Conservation (phyloP, 2,888 invertebrate species). For the Andrena hattorfiana region DNA sequence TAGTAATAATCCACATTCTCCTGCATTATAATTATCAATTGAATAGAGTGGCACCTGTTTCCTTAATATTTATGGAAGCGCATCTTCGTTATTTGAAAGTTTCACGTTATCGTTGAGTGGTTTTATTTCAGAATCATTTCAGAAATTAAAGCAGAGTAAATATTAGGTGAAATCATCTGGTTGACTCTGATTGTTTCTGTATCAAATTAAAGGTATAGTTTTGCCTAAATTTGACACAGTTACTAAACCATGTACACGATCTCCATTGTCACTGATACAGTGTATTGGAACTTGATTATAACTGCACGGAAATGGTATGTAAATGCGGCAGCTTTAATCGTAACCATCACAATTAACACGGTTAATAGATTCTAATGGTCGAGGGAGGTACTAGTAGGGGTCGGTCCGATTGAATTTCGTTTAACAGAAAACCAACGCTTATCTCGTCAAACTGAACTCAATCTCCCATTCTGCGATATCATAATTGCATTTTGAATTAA, state of each 20-base stretch:
- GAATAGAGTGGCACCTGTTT: too few relatives aligned
- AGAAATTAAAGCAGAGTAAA: too few relatives aligned
- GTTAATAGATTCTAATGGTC: conserved; percentile 53
- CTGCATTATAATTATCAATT: neutral
- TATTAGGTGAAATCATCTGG: too few relatives aligned
- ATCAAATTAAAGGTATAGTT: too few relatives aligned
- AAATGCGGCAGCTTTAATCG: conserved; percentile 42
- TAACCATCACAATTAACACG: conserved; percentile 52
- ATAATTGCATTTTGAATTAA: neutral
- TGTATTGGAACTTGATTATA: neutral
- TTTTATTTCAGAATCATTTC: too few relatives aligned
- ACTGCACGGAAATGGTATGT: conserved; percentile 26
- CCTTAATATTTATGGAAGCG: too few relatives aligned
- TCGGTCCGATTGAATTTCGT: conserved; percentile 34
- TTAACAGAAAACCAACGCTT: conserved; percentile 36
- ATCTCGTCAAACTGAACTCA: neutral
- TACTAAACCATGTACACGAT: too few relatives aligned
- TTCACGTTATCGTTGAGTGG: too few relatives aligned
- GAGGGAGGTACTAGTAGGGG: conserved; percentile 1
- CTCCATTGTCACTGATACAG: conserved; percentile 4
- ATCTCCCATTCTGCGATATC: neutral
- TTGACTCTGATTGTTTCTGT: too few relatives aligned
- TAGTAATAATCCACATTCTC: neutral
- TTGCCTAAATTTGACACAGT: too few relatives aligned
- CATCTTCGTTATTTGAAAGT: too few relatives aligned